Evolutionary conservation across 2,888 invertebrate genomes (phyloP), one percentile per base, ranked within the genome.

Genomic region (Orgyia antiqua): DNA sequence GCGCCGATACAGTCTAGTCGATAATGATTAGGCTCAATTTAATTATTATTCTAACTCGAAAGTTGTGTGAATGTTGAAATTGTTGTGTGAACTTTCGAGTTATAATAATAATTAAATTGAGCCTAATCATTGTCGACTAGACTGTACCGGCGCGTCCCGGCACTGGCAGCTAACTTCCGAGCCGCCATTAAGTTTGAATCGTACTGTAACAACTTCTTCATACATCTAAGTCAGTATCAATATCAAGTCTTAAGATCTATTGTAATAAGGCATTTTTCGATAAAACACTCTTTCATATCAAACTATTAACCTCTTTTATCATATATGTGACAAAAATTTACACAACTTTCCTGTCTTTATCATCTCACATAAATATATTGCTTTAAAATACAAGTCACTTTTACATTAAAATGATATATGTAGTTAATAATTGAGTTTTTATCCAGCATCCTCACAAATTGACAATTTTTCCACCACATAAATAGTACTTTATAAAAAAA

Each of bases 181-280:
- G n/a, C n/a, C n/a, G n/a, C n/a, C n/a, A 6, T 15, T 15, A 15
- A 4, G 68, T 4, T 15, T 70, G 67, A 68, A n/a, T 64, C 67
- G 70, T 74, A 64, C 66, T 75, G 75, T 78, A 79, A 77, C 74
- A 59, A 67, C 53, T 58, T 64, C 48, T 60, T 64, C n/a, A 62
- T 79, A 83, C 63, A 72, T 66, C 75, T 82, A 79, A 69, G 71
- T 84, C 82, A 82, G 80, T 83, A 84, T 84, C 80, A 72, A 71
- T 80, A 82, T 79, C 70, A 74, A 82, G 83, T 83, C 82, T 84
- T 84, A 83, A 59, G 56, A 77, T 68, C 78, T 82, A 83, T 68
- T 74, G 73, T 83, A 80, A 76, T 84, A 86, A 84, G 84, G 86
- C 86, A 84, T 80, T 83, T 78, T 83, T 79, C 75, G 72, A 79